These are phyloP conservation scores for Atractosteus spatula DNA, from an alignment of 2,113 vertebrate species.

Conservation along the genomic window DNA sequence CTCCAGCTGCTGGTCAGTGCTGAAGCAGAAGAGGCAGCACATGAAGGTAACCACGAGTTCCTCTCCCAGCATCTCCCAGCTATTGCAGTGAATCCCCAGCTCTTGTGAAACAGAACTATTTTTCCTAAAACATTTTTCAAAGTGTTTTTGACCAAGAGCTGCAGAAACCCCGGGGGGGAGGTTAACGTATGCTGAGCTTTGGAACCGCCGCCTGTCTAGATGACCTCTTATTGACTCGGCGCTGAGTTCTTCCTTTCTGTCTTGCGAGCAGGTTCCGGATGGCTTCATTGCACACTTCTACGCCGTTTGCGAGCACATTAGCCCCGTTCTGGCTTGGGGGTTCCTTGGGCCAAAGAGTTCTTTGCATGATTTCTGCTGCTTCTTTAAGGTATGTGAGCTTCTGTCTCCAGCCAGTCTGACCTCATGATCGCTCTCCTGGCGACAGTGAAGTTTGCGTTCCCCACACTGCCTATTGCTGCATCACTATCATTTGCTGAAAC, in stretches of 20 bases:
- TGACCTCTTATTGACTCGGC: too few relatives aligned
- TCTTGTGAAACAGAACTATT: background rate
- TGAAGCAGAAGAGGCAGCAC: slow-evolving; percentile 91
- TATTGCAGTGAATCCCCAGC: background rate
- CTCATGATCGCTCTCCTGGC: background rate
- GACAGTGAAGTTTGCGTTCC: background rate
- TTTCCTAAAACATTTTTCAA: too few relatives aligned
- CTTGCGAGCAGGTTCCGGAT: slow-evolving; percentile 72
- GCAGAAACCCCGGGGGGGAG: too few relatives aligned
- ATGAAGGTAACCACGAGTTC: slow-evolving; percentile 74
- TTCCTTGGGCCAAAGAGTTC: slow-evolving; percentile 90
- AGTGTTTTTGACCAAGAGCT: too few relatives aligned
- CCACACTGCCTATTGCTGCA: background rate
- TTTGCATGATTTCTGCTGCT: slow-evolving; percentile 88
- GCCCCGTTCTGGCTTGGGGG: slow-evolving; percentile 92
- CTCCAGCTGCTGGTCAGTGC: slow-evolving; percentile 94
- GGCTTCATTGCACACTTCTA: slow-evolving; percentile 96
- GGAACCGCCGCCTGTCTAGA: too few relatives aligned
- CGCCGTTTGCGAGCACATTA: slow-evolving; percentile 89
- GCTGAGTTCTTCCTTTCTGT: background rate
- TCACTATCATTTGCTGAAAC: too few relatives aligned
- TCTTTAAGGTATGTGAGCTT: slow-evolving; percentile 81
- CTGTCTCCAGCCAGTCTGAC: background rate
- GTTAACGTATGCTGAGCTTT: too few relatives aligned
- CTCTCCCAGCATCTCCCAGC: too few relatives aligned